Evolutionary conservation across 2,888 invertebrate species (phyloP), one percentile per base, ranked within the genome.

Genomic region (Liodrosophila aerea): DNA sequence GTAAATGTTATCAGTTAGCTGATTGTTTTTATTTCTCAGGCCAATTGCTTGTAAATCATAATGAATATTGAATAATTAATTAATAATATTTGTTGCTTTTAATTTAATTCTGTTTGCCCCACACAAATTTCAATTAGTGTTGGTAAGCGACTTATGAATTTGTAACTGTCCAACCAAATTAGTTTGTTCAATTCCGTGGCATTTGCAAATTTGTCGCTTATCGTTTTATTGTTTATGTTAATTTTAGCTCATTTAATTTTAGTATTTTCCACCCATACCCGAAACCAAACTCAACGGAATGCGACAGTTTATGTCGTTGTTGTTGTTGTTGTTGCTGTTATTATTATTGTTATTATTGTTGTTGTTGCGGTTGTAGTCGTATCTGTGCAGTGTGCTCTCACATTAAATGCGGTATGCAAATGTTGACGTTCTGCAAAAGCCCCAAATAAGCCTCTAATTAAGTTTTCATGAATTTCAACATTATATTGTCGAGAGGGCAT

Each of bases 171-270:
- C 62, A 59, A 58, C 56, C 61, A 71, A 82, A 78, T 77, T 74
- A 64, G 75, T 64, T 22, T 82, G 75, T 77, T 82, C 64, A 74
- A 71, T 77, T 74, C 60, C 56, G 11, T 34, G 27, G 39, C 40
- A 43, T 49, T 47, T 47, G 71, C 59, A 64, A 72, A 83, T 68
- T 76, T 70, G 61, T 58, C 66, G 77, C 77, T 83, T 83, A 77
- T 83, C 77, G 81, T 53, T 83, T 80, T 81, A 77, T 80, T 77
- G 84, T 76, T 83, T 77, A 77, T 77, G 77, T 64, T 83, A 77
- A 77, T 77, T 80, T 77, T 54, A 54, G 74, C 70, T 73, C 74
- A 83, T 83, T 77, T 77, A 60, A 80, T 83, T 77, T 84, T 73
- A 76, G 61, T 76, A 76, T 80, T 80, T 70, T 34, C 33, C 63